Percentiles rank a stretch among this genome's conserved stretches.
Conservation (phyloP, 2,888 invertebrate genomes). For the Clivina fossor region DNA sequence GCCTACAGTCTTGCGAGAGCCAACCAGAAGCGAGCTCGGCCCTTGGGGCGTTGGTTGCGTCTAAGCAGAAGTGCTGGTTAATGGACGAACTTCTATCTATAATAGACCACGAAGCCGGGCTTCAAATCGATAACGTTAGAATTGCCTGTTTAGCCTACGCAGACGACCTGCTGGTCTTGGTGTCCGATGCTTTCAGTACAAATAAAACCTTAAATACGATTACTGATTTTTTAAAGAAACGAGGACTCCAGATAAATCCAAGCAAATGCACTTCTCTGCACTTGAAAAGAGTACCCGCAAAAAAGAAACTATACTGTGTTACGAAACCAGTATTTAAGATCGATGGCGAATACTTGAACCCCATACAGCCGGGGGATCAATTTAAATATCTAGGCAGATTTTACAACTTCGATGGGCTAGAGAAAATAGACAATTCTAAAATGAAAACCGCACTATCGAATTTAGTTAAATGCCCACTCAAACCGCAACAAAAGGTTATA, state of each 20-base stretch:
- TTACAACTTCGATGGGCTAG: neutral
- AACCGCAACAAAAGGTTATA: neutral
- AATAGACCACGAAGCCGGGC: neutral
- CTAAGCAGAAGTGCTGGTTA: no score
- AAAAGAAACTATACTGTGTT: conserved; percentile 4
- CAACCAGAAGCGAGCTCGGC: no score
- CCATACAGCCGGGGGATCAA: neutral
- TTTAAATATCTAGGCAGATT: neutral
- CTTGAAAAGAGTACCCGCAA: neutral
- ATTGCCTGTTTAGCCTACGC: neutral
- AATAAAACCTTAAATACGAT: neutral
- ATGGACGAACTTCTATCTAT: conserved; percentile 1
- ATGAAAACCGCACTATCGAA: neutral
- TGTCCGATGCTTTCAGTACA: neutral
- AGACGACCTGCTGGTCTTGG: conserved; percentile 1
- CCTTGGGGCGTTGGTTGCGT: no score
- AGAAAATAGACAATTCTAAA: neutral
- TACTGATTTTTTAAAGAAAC: neutral
- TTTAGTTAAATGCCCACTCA: neutral
- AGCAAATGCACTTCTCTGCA: neutral
- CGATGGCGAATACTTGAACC: neutral
- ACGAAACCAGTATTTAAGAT: neutral
- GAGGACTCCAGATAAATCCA: neutral
- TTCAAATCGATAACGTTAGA: neutral
- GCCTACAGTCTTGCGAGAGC: no score